Evolutionary conservation across 2,888 invertebrate species (phyloP).

Genomic region (Eretmocerus hayati): DNA sequence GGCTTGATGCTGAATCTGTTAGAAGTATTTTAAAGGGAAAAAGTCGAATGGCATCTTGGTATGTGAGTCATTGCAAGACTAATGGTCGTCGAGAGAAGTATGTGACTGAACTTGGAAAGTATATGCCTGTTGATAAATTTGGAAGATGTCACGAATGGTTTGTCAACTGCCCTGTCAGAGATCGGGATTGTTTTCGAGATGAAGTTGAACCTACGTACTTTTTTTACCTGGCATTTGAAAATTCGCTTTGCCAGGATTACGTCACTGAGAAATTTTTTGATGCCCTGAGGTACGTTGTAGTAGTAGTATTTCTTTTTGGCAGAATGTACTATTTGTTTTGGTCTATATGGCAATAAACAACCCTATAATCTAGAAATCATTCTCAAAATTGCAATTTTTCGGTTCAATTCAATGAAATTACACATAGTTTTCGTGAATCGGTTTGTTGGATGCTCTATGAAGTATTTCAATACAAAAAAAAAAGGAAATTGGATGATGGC

Average conservation of each 20-base stretch:
- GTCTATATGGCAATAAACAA: no score
- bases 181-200: slow-evolving; percentile 37
- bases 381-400: no score
- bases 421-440: no score
- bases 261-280: slow-evolving; percentile 61
- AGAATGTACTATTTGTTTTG: no score
- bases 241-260: slow-evolving; percentile 63
- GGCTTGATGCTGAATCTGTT: no score
- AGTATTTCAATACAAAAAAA: no score
- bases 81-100: slow-evolving; percentile 47
- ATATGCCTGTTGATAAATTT: slow-evolving; percentile 57
- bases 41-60: slow-evolving; percentile 53
- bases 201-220: slow-evolving; percentile 55
- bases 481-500: no score
- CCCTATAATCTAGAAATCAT: no score
- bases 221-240: slow-evolving; percentile 67
- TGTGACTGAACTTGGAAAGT: slow-evolving; percentile 49
- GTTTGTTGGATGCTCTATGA: no score
- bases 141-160: slow-evolving; percentile 59
- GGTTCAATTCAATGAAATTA: no score
- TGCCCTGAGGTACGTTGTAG: slow-evolving; percentile 49
- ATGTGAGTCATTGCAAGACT: slow-evolving; percentile 52
- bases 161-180: slow-evolving; percentile 43
- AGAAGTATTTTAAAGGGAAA: no score
- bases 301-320: no score